Percentiles rank a stretch among this genome's conserved stretches.
These are phyloP conservation scores for Heliothis peltigera DNA, from an alignment of 2,888 invertebrate species.

Conservation along the genomic window DNA sequence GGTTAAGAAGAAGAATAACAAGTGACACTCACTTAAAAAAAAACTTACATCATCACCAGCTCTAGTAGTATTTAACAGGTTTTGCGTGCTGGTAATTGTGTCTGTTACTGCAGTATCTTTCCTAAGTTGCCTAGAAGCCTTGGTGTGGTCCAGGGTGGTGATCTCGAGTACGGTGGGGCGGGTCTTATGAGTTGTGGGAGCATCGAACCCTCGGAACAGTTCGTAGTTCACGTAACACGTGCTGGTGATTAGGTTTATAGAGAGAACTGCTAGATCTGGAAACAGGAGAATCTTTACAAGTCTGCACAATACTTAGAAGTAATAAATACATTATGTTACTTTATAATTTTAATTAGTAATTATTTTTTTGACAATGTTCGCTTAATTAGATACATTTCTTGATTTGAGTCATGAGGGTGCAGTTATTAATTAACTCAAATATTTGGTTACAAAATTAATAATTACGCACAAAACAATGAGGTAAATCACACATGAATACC, in stretches of 20 bases:
- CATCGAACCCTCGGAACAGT: constrained; percentile 69
- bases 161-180: neutral
- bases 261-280: constrained; percentile 38
- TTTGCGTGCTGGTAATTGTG: neutral
- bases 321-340: neutral
- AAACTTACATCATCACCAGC: constrained; percentile 16
- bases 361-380: no score
- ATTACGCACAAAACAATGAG: no score
- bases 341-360: no score
- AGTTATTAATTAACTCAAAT: no score
- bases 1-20: no score
- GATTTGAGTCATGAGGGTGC: no score
- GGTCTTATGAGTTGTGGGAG: neutral
- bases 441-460: no score
- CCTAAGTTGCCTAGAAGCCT: neutral
- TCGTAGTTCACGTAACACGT: constrained; percentile 67
- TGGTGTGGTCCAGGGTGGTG: neutral
- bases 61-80: neutral
- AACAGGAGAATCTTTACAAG: no score
- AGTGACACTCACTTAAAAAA: no score
- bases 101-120: neutral
- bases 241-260: constrained; percentile 42
- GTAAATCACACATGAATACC: no score
- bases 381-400: no score
- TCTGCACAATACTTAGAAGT: neutral